Conservation (phyloP, 2,797 vertebrate genomes). For the Syngnathus acus region DNA sequence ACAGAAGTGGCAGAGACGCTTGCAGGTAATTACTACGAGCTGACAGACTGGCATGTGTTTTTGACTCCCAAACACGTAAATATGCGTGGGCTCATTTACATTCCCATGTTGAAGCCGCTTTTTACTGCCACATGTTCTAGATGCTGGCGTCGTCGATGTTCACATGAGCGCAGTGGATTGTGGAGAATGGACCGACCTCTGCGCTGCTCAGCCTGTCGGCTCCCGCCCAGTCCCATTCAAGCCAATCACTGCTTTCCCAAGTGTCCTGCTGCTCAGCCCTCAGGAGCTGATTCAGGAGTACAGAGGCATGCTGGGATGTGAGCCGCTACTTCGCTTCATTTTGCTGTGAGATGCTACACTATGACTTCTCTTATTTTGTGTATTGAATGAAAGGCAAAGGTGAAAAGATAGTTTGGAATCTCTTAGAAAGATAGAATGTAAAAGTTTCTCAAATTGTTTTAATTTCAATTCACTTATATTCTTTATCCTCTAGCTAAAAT, state of each 20-base stretch:
- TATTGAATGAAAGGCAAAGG: neutral
- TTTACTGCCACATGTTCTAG: conserved; percentile 18
- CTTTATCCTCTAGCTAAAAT: too few relatives aligned
- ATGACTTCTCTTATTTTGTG: neutral
- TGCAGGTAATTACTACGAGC: conserved; percentile 67
- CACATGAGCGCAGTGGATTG: conserved; percentile 77
- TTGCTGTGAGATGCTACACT: conserved; percentile 70
- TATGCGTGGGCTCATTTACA: neutral
- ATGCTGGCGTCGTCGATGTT: conserved; percentile 50
- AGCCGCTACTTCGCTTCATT: conserved; percentile 78
- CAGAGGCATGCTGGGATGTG: conserved; percentile 75
- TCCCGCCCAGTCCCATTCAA: conserved; percentile 30
- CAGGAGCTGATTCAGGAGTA: conserved; percentile 62
- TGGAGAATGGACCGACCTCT: conserved; percentile 83
- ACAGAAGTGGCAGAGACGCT: conserved; percentile 72
- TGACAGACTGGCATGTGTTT: neutral
- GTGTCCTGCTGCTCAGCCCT: conserved; percentile 66
- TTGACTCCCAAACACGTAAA: neutral
- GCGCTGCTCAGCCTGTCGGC: conserved; percentile 61
- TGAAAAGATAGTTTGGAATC: neutral
- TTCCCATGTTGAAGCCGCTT: neutral
- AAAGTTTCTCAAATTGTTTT: too few relatives aligned
- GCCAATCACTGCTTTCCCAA: conserved; percentile 77
- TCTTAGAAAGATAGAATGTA: neutral
- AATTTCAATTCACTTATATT: too few relatives aligned